Conservation (phyloP, 2,888 invertebrate species). For the Meteorus cinctellus region DNA sequence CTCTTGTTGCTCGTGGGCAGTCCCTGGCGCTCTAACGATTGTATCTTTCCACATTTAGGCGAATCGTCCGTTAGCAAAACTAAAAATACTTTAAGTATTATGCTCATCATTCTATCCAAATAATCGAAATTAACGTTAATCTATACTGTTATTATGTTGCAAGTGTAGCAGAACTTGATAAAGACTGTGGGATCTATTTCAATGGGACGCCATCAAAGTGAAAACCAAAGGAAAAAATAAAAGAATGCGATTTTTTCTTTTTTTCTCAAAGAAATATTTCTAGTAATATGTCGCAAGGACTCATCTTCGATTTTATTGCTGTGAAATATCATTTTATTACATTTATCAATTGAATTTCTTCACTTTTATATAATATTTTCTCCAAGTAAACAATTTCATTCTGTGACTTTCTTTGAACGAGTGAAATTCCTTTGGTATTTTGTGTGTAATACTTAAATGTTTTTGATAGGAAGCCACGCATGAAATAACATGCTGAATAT, state of each 20-base stretch:
- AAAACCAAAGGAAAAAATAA: background rate
- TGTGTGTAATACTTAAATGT: background rate
- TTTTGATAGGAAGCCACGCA: background rate
- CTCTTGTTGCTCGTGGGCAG: slow-evolving; percentile 25
- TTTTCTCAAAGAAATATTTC: background rate
- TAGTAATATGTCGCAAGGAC: background rate
- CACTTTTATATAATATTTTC: slow-evolving; percentile 7
- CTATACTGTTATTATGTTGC: background rate
- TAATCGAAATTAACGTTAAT: slow-evolving; percentile 9
- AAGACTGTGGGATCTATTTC: background rate
- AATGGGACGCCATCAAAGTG: background rate
- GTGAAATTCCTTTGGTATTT: background rate
- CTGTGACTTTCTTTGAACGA: background rate
- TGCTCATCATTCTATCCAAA: background rate
- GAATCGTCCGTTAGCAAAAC: slow-evolving; percentile 25
- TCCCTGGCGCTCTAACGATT: slow-evolving; percentile 24
- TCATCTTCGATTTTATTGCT: background rate
- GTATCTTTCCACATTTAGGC: slow-evolving; percentile 22
- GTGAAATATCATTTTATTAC: background rate
- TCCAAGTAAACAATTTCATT: background rate
- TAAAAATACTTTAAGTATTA: background rate
- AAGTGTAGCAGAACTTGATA: background rate
- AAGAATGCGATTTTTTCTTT: background rate
- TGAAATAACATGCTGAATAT: background rate
- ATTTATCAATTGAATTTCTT: background rate